Conservation (phyloP, 1,140 invertebrate species). For the Sycophila sp. region DNA sequence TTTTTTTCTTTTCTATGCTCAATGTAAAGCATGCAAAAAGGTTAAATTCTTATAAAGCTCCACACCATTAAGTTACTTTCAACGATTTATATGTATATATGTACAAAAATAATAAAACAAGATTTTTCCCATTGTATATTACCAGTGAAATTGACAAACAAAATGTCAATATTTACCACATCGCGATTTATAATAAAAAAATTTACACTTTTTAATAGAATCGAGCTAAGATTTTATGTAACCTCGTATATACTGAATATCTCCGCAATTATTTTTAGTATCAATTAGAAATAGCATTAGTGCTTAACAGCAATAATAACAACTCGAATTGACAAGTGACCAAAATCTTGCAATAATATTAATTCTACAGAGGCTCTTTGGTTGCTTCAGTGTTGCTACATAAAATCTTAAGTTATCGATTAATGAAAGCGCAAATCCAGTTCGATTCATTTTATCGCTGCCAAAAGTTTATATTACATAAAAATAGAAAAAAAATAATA, state of each 20-base stretch:
- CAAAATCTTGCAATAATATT: slow-evolving; percentile 2
- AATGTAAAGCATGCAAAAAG: slow-evolving; percentile 19
- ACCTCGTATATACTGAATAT: background rate
- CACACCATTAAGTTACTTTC: slow-evolving; percentile 46
- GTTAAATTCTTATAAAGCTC: slow-evolving; percentile 36
- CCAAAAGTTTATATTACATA: background rate
- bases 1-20: slow-evolving; percentile 34
- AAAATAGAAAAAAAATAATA: background rate
- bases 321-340: background rate
- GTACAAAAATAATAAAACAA: slow-evolving; percentile 51
- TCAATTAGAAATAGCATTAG: background rate
- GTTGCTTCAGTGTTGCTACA: slow-evolving; percentile 44
- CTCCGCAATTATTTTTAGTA: slow-evolving; percentile 10
- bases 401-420: slow-evolving; percentile 43
- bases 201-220: slow-evolving; percentile 22
- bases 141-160: slow-evolving; percentile 11
- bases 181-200: slow-evolving; percentile 12
- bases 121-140: slow-evolving; percentile 32
- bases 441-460: slow-evolving; percentile 28
- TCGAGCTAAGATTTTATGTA: slow-evolving; percentile 28
- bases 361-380: slow-evolving; percentile 40
- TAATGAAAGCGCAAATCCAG: slow-evolving; percentile 34
- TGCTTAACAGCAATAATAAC: background rate
- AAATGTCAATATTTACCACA: slow-evolving; percentile 21
- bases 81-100: slow-evolving; percentile 49